Conservation (phyloP, 2,797 vertebrate genomes). For the Thripadectes ignobilis region DNA sequence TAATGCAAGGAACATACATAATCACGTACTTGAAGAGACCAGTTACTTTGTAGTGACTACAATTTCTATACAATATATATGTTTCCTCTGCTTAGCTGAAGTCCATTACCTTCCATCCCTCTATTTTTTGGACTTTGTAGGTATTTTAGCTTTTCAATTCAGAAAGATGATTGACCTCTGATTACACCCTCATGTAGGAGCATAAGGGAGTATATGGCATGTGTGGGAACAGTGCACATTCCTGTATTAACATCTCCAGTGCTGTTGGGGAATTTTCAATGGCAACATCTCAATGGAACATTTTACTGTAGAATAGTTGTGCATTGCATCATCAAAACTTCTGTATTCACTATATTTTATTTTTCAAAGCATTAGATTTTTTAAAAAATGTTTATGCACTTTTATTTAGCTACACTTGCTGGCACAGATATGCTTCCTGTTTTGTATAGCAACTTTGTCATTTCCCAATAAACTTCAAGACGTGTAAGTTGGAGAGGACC, state of each 20-base stretch:
- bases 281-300: background rate
- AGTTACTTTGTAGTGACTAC: background rate
- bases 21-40: fast-evolving
- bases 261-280: background rate
- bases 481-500: background rate
- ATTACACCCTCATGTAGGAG: background rate
- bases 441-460: background rate
- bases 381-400: background rate
- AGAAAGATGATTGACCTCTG: background rate
- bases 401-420: background rate
- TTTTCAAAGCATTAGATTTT: background rate
- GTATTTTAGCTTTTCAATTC: background rate
- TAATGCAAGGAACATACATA: background rate
- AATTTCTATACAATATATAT: background rate
- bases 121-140: background rate
- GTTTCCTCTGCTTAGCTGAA: background rate
- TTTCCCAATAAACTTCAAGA: background rate
- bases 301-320: background rate
- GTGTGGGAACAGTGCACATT: background rate
- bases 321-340: background rate
- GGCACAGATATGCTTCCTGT: background rate
- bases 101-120: background rate
- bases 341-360: background rate
- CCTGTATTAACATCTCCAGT: background rate
- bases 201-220: background rate